phyloP scores from a whole-genome alignment of 2,888 invertebrate genomes.

The Schrankia costaestrigalis region DNA sequence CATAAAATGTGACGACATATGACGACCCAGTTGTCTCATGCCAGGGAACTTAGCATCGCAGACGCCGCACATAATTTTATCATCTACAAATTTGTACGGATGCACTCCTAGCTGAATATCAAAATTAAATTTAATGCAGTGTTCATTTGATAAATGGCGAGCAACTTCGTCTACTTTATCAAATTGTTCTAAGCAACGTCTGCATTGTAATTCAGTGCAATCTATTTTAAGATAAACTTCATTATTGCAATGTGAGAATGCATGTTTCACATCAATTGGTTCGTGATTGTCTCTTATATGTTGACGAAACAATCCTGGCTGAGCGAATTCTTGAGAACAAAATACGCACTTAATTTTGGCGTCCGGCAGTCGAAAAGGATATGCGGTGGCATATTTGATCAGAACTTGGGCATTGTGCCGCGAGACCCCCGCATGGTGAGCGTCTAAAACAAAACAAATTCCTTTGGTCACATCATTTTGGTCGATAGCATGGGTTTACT shows the following conservation, averaged over 20 bases:
- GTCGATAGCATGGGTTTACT: too few species aligned
- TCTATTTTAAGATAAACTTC: constrained; percentile 64
- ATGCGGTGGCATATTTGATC: constrained; percentile 56
- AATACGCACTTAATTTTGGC: constrained; percentile 57
- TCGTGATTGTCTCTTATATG: constrained; percentile 54
- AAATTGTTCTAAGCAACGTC: constrained; percentile 45
- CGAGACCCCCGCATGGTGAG: constrained; percentile 45
- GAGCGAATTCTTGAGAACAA: constrained; percentile 45
- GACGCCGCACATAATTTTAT: constrained; percentile 53
- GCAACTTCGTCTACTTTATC: constrained; percentile 48
- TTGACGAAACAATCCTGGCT: constrained; percentile 43
- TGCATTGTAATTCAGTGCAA: constrained; percentile 56
- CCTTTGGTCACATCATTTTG: constrained; percentile 41
- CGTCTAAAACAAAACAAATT: constrained; percentile 68
- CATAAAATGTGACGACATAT: constrained; percentile 57
- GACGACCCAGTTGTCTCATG: constrained; percentile 54
- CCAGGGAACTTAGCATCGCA: constrained; percentile 55
- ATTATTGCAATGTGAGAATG: constrained; percentile 52
- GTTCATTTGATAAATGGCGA: constrained; percentile 47
- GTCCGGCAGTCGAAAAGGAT: constrained; percentile 61
- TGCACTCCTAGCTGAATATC: constrained; percentile 54
- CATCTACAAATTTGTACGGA: constrained; percentile 54
- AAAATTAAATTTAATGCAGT: constrained; percentile 45
- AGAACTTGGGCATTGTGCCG: constrained; percentile 59
- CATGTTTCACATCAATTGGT: constrained; percentile 45